phyloP scores from a whole-genome alignment of 2,888 invertebrate species.

The Leptura quadrifasciata region DNA sequence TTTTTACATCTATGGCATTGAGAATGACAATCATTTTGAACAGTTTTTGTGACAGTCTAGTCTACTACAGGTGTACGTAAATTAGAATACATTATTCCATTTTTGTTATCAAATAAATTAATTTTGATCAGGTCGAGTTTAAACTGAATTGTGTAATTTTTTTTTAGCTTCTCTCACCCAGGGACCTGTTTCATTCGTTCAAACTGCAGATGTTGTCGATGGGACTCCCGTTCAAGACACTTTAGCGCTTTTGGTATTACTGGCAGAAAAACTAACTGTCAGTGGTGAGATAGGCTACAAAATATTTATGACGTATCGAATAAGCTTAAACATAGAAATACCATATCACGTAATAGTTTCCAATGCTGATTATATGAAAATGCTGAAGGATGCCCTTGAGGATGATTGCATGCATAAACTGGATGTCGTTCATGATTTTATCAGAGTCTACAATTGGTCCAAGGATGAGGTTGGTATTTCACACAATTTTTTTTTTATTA shows the following conservation, averaged over 20 bases:
- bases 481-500: conserved; percentile 24
- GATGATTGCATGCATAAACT: conserved; percentile 77
- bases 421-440: conserved; percentile 78
- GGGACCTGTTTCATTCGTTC: conserved; percentile 48
- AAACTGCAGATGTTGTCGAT: conserved; percentile 55
- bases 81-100: too few relatives aligned
- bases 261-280: conserved; percentile 75
- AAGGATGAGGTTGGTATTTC: conserved; percentile 71
- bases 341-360: conserved; percentile 76
- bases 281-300: conserved; percentile 76
- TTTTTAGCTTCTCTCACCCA: conserved; percentile 60
- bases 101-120: too few relatives aligned
- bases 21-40: too few relatives aligned
- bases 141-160: conserved; percentile 18
- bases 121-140: too few relatives aligned
- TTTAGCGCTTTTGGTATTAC: conserved; percentile 72
- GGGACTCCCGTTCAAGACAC: conserved; percentile 67
- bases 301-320: conserved; percentile 77
- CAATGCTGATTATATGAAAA: conserved; percentile 74
- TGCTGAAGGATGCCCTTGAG: conserved; percentile 76
- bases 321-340: conserved; percentile 77
- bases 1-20: too few relatives aligned
- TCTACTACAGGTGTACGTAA: too few relatives aligned
- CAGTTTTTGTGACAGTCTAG: too few relatives aligned
- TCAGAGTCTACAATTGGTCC: conserved; percentile 76